Evolutionary conservation across 2,888 invertebrate genomes (phyloP), one percentile per base, ranked within the genome.

Genomic region (Drosophila hamatofila): DNA sequence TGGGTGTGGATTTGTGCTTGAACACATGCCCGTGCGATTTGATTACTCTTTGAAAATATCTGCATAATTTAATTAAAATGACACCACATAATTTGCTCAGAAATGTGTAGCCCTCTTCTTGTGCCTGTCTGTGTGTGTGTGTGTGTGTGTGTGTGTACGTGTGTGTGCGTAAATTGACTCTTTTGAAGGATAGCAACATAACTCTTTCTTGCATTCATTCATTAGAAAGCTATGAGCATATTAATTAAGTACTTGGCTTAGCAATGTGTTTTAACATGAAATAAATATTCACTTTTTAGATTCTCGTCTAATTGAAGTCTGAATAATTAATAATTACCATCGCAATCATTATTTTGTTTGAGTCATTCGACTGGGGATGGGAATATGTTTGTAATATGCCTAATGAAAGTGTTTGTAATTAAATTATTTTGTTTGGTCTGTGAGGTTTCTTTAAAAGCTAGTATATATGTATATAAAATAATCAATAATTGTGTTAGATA

Each of bases 31-130:
- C 42, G n/a, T n/a, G 18, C 14, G 58, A 30, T 30, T 49, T 12
- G 12, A 3, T 14, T 23, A 18, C 35, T 14, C n/a, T 37, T 25
- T 39, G 35, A 39, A 57, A 54, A 44, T 66, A 58, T 71, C 44
- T 69, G 59, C 75, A 80, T 88, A 80, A 91, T 88, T 89, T 91
- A 84, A 91, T 90, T 88, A 84, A 89, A 88, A 81, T 78, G 63
- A 74, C 72, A 66, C 54, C 72, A 60, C 46, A 58, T 61, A 2
- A 30, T 8, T 18, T 14, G 37, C 37, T 7, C 5, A 18, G 27
- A 41, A 79, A 61, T 11, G 56, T 18, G 9, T n/a, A n/a, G n/a
- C n/a, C n/a, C n/a, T n/a, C n/a, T n/a, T n/a, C n/a, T n/a, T n/a
- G n/a, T n/a, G n/a, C n/a, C n/a, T 16, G 2, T 54, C 30, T 48